These are phyloP conservation scores for Pelosia muscerda DNA, from an alignment of 2,888 invertebrate species.

Conservation along the genomic window DNA sequence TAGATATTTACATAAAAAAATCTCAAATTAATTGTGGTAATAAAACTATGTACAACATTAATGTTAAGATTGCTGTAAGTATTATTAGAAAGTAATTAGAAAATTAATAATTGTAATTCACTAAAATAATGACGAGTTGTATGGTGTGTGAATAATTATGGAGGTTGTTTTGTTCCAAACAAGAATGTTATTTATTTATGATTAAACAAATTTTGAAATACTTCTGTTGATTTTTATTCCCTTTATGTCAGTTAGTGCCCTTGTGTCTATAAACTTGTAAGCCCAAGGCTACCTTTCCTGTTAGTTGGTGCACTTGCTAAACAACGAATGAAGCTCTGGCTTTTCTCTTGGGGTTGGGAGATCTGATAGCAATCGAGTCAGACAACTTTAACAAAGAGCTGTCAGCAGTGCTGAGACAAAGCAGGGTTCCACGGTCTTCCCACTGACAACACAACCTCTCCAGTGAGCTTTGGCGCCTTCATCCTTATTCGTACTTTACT, in stretches of 20 bases:
- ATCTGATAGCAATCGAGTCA: too few relatives aligned
- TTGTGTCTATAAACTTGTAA: neutral
- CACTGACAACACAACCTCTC: too few relatives aligned
- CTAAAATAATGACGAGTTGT: slow-evolving; percentile 76
- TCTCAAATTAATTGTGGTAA: slow-evolving; percentile 86
- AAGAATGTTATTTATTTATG: slow-evolving; percentile 87
- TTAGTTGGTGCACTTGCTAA: too few relatives aligned
- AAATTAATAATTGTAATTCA: slow-evolving; percentile 83
- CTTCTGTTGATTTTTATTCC: slow-evolving; percentile 25
- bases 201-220: slow-evolving; percentile 87
- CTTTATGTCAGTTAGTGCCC: too few relatives aligned
- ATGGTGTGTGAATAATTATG: slow-evolving; percentile 84
- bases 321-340: too few relatives aligned
- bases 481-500: too few relatives aligned
- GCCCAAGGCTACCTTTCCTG: too few relatives aligned
- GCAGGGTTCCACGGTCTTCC: too few relatives aligned
- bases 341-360: too few relatives aligned
- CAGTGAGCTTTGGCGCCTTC: too few relatives aligned
- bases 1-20: slow-evolving; percentile 82
- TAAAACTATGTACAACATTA: slow-evolving; percentile 84
- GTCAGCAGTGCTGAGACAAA: too few relatives aligned
- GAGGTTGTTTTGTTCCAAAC: slow-evolving; percentile 87
- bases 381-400: too few relatives aligned
- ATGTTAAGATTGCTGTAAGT: slow-evolving; percentile 85
- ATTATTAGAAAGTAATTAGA: slow-evolving; percentile 86